These are phyloP conservation scores for Lethenteron camtschaticum DNA, from an alignment of 2,113 vertebrate genomes.

Conservation along the genomic window DNA sequence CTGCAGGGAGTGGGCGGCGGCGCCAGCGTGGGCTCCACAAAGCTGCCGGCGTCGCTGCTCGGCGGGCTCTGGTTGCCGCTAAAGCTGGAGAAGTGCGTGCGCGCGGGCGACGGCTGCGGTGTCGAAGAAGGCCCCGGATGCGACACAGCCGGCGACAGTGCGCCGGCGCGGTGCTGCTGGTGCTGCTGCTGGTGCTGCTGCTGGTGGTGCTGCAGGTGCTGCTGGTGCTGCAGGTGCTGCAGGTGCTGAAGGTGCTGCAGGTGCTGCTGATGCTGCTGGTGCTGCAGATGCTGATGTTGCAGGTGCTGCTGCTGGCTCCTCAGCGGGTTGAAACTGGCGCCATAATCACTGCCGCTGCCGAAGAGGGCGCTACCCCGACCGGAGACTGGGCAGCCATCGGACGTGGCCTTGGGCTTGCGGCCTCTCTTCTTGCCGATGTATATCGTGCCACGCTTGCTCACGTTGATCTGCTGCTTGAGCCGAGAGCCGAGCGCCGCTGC, in stretches of 20 bases:
- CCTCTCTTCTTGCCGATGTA: constrained; percentile 94
- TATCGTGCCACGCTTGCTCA: constrained; percentile 95
- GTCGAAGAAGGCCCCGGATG: too few relatives aligned
- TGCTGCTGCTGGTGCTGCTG: too few relatives aligned
- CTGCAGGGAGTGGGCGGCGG: constrained; percentile 12
- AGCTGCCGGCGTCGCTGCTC: constrained; percentile 41
- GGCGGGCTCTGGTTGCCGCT: constrained; percentile 67
- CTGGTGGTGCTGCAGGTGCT: too few relatives aligned
- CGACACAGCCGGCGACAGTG: too few relatives aligned
- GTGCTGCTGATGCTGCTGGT: background rate
- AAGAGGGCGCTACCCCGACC: too few relatives aligned
- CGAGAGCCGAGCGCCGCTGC: constrained; percentile 70
- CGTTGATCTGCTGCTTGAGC: constrained; percentile 80
- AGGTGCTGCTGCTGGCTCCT: background rate
- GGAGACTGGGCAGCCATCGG: background rate
- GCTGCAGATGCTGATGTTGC: too few relatives aligned
- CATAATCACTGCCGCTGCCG: too few relatives aligned
- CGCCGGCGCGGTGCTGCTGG: too few relatives aligned
- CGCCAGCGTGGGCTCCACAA: constrained; percentile 64
- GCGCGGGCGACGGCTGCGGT: background rate
- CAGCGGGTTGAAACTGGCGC: too few relatives aligned
- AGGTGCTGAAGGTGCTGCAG: too few relatives aligned
- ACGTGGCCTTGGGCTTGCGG: constrained; percentile 65
- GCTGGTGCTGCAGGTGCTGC: too few relatives aligned
- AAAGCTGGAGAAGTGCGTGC: background rate